phyloP scores from a whole-genome alignment of 1,140 invertebrate genomes.

The Phocides pigmalion region DNA sequence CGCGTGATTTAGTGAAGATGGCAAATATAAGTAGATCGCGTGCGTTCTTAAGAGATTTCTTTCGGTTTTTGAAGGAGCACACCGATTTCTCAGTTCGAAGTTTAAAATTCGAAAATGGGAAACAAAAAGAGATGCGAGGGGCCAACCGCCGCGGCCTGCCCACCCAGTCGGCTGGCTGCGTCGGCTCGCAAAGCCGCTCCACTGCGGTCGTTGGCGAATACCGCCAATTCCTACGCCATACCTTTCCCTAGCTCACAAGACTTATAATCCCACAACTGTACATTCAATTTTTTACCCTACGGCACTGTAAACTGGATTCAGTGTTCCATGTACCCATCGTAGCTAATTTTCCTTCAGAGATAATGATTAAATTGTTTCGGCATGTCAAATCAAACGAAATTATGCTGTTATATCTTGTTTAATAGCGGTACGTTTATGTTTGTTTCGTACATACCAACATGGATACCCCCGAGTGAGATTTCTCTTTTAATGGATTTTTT shows the following conservation, averaged over 20 bases:
- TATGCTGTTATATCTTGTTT: constrained; percentile 82
- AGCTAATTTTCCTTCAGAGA: constrained; percentile 72
- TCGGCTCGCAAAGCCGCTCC: constrained; percentile 59
- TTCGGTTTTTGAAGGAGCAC: constrained; percentile 44
- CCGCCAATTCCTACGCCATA: constrained; percentile 75
- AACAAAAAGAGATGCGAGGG: constrained; percentile 64
- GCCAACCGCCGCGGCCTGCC: constrained; percentile 70
- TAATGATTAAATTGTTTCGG: constrained; percentile 83
- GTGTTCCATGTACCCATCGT: constrained; percentile 24
- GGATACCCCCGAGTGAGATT: constrained; percentile 64
- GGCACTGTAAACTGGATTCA: constrained; percentile 36
- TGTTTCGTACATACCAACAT: constrained; percentile 63
- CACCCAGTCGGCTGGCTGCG: constrained; percentile 67
- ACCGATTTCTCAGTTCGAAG: constrained; percentile 61
- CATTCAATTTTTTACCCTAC: constrained; percentile 49
- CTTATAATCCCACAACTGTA: constrained; percentile 45
- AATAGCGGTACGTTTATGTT: constrained; percentile 72
- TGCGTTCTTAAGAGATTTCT: constrained; percentile 40
- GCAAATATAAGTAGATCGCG: constrained; percentile 45
- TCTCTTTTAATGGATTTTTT: constrained; percentile 56
- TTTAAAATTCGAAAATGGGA: constrained; percentile 68
- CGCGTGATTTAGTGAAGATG: constrained; percentile 50
- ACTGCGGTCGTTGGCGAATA: constrained; percentile 75
- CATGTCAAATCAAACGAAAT: constrained; percentile 83
- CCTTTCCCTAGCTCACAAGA: constrained; percentile 53